A percentile compares a stretch with the other conserved stretches of the same genome.
Conservation (phyloP, 1,140 invertebrate genomes). For the Halyomorpha halys region DNA sequence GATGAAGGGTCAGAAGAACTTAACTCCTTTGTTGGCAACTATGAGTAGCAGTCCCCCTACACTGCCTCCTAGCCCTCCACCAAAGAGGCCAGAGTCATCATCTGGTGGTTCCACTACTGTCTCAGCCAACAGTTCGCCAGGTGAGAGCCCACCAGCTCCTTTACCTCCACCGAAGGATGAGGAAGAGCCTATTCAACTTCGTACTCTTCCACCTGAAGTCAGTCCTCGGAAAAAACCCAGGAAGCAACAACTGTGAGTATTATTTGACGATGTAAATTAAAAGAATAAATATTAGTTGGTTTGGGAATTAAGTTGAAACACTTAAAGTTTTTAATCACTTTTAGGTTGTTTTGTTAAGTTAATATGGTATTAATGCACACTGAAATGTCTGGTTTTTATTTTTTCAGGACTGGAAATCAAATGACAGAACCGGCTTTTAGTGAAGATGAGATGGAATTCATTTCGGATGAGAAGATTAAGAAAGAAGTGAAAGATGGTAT, state of each 20-base stretch:
- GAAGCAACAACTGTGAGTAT: conserved; percentile 43
- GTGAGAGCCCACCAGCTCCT: conserved; percentile 43
- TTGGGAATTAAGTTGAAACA: neutral
- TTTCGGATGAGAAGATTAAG: conserved; percentile 46
- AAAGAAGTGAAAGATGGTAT: conserved; percentile 38
- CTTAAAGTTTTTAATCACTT: neutral
- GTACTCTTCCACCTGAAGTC: conserved; percentile 38
- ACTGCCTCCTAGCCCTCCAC: conserved; percentile 36
- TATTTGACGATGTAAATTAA: neutral
- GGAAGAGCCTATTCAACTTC: conserved; percentile 29
- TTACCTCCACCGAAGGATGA: conserved; percentile 34
- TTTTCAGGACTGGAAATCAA: conserved; percentile 49
- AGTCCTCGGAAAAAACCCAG: conserved; percentile 45
- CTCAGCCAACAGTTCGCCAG: conserved; percentile 64
- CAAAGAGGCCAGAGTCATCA: conserved; percentile 34
- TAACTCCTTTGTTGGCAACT: conserved; percentile 45
- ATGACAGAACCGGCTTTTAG: conserved; percentile 47
- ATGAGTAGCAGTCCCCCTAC: conserved; percentile 38
- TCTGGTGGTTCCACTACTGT: conserved; percentile 61
- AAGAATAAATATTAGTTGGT: neutral
- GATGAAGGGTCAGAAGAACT: conserved; percentile 46
- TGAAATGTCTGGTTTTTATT: neutral
- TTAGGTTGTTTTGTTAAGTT: neutral
- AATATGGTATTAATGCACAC: neutral
- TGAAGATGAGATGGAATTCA: conserved; percentile 58